Evolutionary conservation across 1,140 invertebrate genomes (phyloP).

Genomic region (Rhopalosiphum padi): DNA sequence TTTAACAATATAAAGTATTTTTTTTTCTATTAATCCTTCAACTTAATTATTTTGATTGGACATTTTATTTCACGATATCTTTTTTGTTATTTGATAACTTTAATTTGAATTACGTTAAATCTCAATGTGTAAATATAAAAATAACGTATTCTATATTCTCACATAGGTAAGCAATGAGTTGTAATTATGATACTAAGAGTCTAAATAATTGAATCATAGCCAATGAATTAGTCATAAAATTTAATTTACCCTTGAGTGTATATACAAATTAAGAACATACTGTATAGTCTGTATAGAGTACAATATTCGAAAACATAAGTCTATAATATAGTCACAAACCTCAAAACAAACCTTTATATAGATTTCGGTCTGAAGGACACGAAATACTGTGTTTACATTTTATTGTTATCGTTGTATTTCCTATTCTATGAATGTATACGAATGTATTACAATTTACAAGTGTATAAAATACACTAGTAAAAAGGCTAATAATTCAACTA

Average conservation of each 20-base stretch:
- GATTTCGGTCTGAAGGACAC: not conserved
- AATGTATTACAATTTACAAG: not conserved
- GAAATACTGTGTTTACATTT: not conserved
- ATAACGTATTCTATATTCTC: not conserved
- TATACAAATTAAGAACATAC: not conserved
- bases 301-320: not conserved
- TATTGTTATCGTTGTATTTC: not conserved
- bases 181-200: not conserved
- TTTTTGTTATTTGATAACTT: not conserved
- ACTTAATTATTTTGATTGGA: not conserved
- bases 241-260: not conserved
- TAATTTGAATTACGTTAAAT: not conserved
- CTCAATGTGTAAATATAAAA: not conserved
- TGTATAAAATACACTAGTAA: not conserved
- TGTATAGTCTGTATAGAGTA: not conserved
- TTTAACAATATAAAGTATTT: not conserved
- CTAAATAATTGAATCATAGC: conserved; percentile 17
- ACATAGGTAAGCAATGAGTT: not conserved
- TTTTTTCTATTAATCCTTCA: not conserved
- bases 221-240: conserved; percentile 16
- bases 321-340: not conserved
- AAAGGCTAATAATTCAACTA: not conserved
- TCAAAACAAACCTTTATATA: conserved; percentile 36
- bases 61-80: not conserved
- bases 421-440: not conserved